Evolutionary conservation across 1,140 invertebrate genomes (phyloP), one percentile per base, ranked within the genome.

Genomic region (Heliconius hermathena): DNA sequence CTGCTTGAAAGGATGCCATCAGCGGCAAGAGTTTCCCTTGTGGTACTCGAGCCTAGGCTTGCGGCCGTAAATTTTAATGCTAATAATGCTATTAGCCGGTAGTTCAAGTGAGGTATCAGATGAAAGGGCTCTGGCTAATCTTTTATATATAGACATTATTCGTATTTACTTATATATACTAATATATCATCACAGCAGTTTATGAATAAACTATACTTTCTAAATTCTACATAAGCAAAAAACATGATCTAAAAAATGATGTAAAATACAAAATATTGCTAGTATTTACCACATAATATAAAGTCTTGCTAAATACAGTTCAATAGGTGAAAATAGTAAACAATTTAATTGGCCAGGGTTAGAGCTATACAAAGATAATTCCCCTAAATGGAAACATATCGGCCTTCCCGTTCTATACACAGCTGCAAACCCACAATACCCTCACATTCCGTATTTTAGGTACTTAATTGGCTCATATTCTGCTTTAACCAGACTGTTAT

Each of bases 401-500:
- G 26, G 60, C 60, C 11, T 26, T 66, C 8, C 60, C 22, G 1
- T 22, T 13, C 60, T 66, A 6, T 16, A 5, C 26, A 66, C 26
- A 29, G 26, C 26, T 66, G 13, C 26, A 26, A 66, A 5, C 60
- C 60, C 60, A 66, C 22, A 66, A 66, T 66, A 16, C 22, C 22
- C 60, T 29, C 60, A 66, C 16, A 66, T 66, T 29, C 60, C 29
- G 60, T 66, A 66, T 66, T 66, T 66, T 66, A 66, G 60, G 22
- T 66, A 66, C 22, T 16, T 66, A 66, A 66, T 66, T 66, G 9
- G 60, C 22, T 66, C 60, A 66, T 29, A 29, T 66, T 66, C 60
- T 16, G 26, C 11, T 66, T 66, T 29, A 26, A 29, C 60, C 4
- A 66, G 22, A 66, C 22, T 29, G 4, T 66, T 16, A 66, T 22